phyloP scores from a whole-genome alignment of 2,797 vertebrate species.

The Sebastes itinus region DNA sequence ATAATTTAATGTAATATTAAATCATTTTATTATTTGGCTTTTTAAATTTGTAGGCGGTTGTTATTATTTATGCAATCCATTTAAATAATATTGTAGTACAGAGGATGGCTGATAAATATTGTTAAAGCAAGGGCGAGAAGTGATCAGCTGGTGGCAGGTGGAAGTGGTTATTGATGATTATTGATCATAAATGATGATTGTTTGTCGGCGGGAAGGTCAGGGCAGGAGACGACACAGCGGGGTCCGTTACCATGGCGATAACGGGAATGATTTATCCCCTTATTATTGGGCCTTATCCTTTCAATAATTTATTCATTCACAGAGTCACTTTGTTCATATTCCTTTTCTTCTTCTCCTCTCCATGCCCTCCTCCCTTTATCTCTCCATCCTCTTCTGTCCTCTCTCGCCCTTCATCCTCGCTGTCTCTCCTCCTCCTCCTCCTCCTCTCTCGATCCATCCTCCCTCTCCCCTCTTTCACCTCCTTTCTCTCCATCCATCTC shows the following conservation, averaged over 20 bases:
- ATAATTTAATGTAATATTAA: not conserved
- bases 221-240: constrained; percentile 49
- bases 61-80: not conserved
- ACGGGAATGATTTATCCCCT: constrained; percentile 51
- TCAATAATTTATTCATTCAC: constrained; percentile 68
- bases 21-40: not conserved
- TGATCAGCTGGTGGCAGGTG: constrained; percentile 19
- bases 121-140: not conserved
- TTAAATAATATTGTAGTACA: not conserved
- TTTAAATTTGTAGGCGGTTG: not conserved
- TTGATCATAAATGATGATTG: constrained; percentile 58
- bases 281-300: constrained; percentile 56
- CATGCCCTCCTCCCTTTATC: not conserved
- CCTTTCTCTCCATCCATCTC: constrained; percentile 17
- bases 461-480: not conserved
- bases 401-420: constrained; percentile 20
- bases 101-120: not conserved
- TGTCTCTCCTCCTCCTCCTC: not conserved
- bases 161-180: constrained; percentile 48
- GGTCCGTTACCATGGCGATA: constrained; percentile 67
- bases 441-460: not conserved
- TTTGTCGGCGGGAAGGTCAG: constrained; percentile 60
- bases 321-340: constrained; percentile 63
- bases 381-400: not conserved
- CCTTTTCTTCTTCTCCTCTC: not conserved